These are phyloP conservation scores for Cyclura pinguis DNA, from an alignment of 2,797 vertebrate species.

Conservation along the genomic window DNA sequence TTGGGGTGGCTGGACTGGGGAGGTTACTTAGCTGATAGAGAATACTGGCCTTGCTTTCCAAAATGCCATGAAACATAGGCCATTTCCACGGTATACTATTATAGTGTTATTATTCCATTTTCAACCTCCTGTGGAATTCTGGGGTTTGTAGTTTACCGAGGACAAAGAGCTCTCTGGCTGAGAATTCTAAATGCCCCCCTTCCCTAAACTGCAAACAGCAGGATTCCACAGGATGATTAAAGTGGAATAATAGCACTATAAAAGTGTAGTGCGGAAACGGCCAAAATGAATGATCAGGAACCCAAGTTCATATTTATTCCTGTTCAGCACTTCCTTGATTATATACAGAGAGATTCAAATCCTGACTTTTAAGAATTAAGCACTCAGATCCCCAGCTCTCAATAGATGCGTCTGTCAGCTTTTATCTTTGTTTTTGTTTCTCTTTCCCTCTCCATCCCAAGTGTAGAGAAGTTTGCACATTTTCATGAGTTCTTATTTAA, in stretches of 20 bases:
- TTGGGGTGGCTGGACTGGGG: no score
- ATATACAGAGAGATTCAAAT: not conserved
- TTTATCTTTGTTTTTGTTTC: not conserved
- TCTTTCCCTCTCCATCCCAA: not conserved
- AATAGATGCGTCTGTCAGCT: not conserved
- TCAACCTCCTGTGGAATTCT: no score
- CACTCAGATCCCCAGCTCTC: not conserved
- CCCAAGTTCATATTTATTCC: not conserved
- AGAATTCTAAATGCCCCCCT: no score
- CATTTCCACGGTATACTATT: no score
- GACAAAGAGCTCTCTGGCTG: no score
- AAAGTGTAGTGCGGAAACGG: no score
- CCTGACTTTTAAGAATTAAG: not conserved
- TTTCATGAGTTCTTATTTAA: not conserved
- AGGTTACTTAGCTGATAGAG: no score
- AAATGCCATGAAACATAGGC: not conserved
- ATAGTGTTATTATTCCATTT: no score
- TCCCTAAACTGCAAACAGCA: no score
- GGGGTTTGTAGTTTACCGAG: no score
- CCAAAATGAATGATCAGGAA: not conserved
- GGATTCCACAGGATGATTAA: no score
- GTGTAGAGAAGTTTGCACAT: not conserved
- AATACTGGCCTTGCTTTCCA: not conserved
- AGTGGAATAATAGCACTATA: no score
- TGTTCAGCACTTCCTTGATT: not conserved